Evolutionary conservation across 2,888 invertebrate species (phyloP).

Genomic region (Leistus spinibarbis): DNA sequence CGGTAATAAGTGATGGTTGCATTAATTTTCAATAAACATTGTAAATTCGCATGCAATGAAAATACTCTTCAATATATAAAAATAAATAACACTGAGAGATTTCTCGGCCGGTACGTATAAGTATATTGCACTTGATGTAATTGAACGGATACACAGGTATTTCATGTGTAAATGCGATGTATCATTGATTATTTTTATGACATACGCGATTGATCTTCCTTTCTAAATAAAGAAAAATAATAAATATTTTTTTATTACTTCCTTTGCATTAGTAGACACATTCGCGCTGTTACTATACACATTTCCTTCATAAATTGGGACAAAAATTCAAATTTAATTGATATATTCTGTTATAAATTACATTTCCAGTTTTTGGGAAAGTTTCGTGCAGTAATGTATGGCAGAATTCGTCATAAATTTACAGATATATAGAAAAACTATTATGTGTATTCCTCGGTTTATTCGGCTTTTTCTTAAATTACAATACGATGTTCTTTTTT

Average conservation of each 20-base stretch:
- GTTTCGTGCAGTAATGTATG: too few relatives aligned
- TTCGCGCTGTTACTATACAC: neutral
- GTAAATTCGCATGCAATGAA: neutral
- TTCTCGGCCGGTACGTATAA: neutral
- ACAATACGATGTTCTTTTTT: too few relatives aligned
- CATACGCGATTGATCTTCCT: neutral
- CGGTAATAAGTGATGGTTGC: neutral
- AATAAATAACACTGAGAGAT: too few relatives aligned
- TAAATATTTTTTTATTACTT: neutral
- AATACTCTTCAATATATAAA: neutral
- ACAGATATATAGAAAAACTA: too few relatives aligned
- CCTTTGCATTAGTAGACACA: neutral
- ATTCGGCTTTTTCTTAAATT: too few relatives aligned
- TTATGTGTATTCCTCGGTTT: too few relatives aligned
- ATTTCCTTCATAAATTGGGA: neutral
- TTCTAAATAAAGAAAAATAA: neutral
- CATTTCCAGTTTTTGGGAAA: too few relatives aligned
- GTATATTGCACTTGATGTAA: neutral
- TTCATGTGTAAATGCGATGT: too few relatives aligned
- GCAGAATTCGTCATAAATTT: too few relatives aligned
- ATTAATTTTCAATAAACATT: neutral
- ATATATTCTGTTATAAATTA: too few relatives aligned
- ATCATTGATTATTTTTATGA: neutral
- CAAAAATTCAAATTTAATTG: too few relatives aligned
- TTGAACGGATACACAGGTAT: neutral